Conservation (phyloP, 2,888 invertebrate genomes). For the Tetragnatha montana region DNA sequence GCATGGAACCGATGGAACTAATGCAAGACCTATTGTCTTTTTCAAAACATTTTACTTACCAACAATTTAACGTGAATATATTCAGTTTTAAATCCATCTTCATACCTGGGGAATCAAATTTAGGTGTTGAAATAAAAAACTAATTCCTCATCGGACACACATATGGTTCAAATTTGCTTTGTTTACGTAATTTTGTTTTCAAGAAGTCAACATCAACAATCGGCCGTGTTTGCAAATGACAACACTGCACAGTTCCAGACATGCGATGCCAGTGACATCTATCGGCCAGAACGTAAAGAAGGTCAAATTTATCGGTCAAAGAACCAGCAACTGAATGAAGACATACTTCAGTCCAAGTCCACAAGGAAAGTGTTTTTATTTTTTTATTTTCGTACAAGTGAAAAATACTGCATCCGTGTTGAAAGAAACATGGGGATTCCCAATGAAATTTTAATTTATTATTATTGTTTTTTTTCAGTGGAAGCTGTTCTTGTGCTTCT, state of each 20-base stretch:
- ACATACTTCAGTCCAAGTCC: conserved; percentile 49
- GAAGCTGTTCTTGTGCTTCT: background rate
- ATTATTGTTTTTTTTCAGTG: background rate
- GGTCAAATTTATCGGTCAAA: conserved; percentile 64
- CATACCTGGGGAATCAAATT: conserved; percentile 50
- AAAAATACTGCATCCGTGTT: conserved; percentile 10
- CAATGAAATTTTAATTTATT: background rate
- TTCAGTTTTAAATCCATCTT: conserved; percentile 70
- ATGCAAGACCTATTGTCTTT: background rate
- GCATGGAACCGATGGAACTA: too few species aligned
- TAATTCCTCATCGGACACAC: background rate
- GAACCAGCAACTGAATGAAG: conserved; percentile 47
- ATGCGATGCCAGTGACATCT: conserved; percentile 44
- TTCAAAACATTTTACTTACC: conserved; percentile 43
- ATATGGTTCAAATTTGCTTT: conserved; percentile 5
- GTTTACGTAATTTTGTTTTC: conserved; percentile 7
- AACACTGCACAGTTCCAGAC: background rate
- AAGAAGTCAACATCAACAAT: background rate
- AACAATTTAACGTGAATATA: conserved; percentile 67
- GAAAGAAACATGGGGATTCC: background rate
- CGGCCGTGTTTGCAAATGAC: conserved; percentile 1
- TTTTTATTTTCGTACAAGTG: background rate
- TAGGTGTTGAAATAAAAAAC: background rate
- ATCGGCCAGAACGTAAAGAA: conserved; percentile 24
- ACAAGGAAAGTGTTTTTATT: conserved; percentile 43